Percentiles rank a stretch among this genome's conserved stretches.
phyloP scores from a whole-genome alignment of 2,797 vertebrate species.

The Atherinosoma microstoma region DNA sequence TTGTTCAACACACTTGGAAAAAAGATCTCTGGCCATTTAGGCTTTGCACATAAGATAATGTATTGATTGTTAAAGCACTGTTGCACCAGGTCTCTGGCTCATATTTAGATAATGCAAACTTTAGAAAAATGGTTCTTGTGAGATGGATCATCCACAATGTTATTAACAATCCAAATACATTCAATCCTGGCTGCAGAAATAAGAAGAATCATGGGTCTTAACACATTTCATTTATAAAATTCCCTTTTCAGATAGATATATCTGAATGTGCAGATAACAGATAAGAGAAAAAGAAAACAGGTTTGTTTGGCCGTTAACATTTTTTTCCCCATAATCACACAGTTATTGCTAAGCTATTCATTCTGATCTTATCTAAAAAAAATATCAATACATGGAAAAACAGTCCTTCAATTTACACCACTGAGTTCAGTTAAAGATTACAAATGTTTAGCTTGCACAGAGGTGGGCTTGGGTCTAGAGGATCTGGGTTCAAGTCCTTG shows the following conservation, averaged over 20 bases:
- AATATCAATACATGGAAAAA: background rate
- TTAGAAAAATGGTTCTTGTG: conserved; percentile 73
- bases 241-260: conserved; percentile 33
- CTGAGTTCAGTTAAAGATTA: conserved; percentile 11
- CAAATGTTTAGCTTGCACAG: background rate
- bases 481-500: background rate
- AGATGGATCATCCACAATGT: conserved; percentile 61
- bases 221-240: conserved; percentile 61
- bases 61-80: conserved; percentile 85
- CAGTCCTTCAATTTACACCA: background rate
- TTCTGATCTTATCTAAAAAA: conserved; percentile 39
- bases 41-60: conserved; percentile 85
- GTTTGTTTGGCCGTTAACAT: conserved; percentile 44
- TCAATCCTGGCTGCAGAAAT: conserved; percentile 57
- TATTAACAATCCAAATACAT: conserved; percentile 67
- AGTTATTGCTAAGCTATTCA: conserved; percentile 45
- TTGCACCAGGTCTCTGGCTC: conserved; percentile 60
- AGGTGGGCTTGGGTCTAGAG: background rate
- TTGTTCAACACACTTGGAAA: conserved; percentile 84
- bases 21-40: conserved; percentile 71
- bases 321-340: conserved; percentile 42
- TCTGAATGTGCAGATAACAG: background rate
- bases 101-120: conserved; percentile 77
- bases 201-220: conserved; percentile 52
- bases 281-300: conserved; percentile 30